Percentiles rank a stretch among this genome's conserved stretches.
Conservation (phyloP, 35 echinoderm and acorn worm genomes). For the Anneissia japonica region DNA sequence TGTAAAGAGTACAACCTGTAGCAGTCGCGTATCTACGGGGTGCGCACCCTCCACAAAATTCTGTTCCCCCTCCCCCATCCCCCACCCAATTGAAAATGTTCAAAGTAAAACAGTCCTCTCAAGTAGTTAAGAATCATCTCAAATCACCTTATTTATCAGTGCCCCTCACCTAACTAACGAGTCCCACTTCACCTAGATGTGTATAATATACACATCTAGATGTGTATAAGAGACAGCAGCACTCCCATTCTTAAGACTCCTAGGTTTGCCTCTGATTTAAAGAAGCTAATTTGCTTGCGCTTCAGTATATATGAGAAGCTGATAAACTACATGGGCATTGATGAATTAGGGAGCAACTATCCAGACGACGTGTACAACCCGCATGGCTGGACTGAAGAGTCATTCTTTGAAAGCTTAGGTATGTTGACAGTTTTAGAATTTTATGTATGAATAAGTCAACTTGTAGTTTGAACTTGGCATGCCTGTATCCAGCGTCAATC, state of each 20-base stretch:
- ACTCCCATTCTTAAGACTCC: background rate
- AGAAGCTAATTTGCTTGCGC: background rate
- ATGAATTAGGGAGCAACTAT: slow-evolving; percentile 79
- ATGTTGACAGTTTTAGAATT: too few relatives aligned
- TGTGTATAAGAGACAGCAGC: too few relatives aligned
- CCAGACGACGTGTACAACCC: slow-evolving; percentile 78
- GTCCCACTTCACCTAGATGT: background rate
- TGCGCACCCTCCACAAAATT: too few relatives aligned
- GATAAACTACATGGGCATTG: slow-evolving; percentile 60
- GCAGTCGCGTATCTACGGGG: too few relatives aligned
- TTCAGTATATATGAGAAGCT: slow-evolving; percentile 91
- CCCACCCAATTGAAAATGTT: too few relatives aligned
- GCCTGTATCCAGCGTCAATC: too few relatives aligned
- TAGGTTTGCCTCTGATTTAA: background rate
- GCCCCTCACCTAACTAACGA: background rate
- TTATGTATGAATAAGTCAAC: too few relatives aligned
- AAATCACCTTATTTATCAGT: background rate
- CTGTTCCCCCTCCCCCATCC: too few relatives aligned
- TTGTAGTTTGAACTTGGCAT: too few relatives aligned
- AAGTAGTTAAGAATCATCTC: background rate
- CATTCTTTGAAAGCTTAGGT: slow-evolving; percentile 88
- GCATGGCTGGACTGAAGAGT: slow-evolving; percentile 75
- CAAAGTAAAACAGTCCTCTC: too few relatives aligned
- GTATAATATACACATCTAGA: background rate
- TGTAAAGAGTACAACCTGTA: too few relatives aligned